Evolutionary conservation across 1,140 invertebrate genomes (phyloP).

Genomic region (Hirudo medicinalis): DNA sequence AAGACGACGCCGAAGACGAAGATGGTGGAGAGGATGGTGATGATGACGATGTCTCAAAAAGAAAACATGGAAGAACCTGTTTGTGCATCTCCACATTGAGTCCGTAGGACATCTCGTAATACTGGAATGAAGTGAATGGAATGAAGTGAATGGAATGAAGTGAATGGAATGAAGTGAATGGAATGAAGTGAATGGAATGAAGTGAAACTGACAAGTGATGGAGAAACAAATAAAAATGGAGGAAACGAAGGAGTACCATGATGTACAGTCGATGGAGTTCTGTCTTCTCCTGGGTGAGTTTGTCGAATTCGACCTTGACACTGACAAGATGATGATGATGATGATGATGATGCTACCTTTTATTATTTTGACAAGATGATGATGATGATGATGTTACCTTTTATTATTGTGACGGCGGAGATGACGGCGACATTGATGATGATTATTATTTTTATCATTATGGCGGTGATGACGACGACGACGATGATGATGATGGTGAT

Average conservation of each 20-base stretch:
- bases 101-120: constrained; percentile 99
- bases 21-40: background rate
- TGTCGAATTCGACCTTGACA: constrained; percentile 59
- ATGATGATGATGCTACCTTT: background rate
- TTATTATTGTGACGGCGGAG: background rate
- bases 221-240: background rate
- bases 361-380: background rate
- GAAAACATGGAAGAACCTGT: constrained; percentile 55
- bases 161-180: background rate
- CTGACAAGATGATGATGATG: constrained; percentile 27
- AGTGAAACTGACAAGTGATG: too few relatives aligned
- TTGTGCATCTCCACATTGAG: constrained; percentile 99
- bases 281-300: constrained; percentile 86
- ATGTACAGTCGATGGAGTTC: constrained; percentile 94
- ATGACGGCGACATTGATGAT: background rate
- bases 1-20: background rate
- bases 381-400: background rate
- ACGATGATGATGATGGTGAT: background rate
- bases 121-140: too few relatives aligned
- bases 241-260: constrained; percentile 46
- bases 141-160: background rate
- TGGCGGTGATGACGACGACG: background rate
- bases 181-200: background rate
- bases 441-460: background rate
- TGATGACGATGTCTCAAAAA: background rate